Conservation (phyloP, 1,140 invertebrate species). For the Dendrolimus punctatus region DNA sequence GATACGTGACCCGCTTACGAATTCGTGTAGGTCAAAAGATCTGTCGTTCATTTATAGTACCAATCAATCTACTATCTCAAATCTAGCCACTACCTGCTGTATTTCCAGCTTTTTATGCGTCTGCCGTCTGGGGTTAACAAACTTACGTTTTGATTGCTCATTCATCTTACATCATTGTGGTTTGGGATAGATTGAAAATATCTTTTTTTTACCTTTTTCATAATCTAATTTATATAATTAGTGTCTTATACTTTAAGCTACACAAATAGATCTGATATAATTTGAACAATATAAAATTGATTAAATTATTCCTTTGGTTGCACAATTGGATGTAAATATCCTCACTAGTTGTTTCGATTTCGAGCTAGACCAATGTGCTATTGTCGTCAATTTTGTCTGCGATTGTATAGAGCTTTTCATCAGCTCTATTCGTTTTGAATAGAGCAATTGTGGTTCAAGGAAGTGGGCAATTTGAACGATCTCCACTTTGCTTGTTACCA, state of each 20-base stretch:
- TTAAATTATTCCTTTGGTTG: neutral
- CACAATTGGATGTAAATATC: neutral
- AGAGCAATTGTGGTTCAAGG: conserved; percentile 46
- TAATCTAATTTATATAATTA: conserved; percentile 33
- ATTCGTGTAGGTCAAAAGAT: conserved; percentile 44
- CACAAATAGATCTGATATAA: no score
- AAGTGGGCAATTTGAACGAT: conserved; percentile 44
- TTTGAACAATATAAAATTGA: no score
- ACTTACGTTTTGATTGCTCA: conserved; percentile 61
- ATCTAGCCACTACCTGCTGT: conserved; percentile 58
- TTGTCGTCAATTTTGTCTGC: conserved; percentile 34
- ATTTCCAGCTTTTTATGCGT: conserved; percentile 69
- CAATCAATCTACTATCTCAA: conserved; percentile 65
- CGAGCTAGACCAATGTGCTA: conserved; percentile 23
- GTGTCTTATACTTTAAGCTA: conserved; percentile 17
- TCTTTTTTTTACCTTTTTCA: conserved; percentile 25
- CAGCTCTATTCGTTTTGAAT: conserved; percentile 44
- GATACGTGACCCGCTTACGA: conserved; percentile 55
- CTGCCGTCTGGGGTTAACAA: conserved; percentile 58
- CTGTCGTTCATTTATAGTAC: conserved; percentile 58
- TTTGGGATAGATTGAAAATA: conserved; percentile 55
- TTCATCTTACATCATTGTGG: conserved; percentile 67
- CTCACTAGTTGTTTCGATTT: conserved; percentile 16
- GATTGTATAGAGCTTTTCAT: conserved; percentile 42
- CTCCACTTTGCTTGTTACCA: conserved; percentile 21